These are phyloP conservation scores for Gobio occitaniae DNA, from an alignment of 2,797 vertebrate species.

Conservation along the genomic window DNA sequence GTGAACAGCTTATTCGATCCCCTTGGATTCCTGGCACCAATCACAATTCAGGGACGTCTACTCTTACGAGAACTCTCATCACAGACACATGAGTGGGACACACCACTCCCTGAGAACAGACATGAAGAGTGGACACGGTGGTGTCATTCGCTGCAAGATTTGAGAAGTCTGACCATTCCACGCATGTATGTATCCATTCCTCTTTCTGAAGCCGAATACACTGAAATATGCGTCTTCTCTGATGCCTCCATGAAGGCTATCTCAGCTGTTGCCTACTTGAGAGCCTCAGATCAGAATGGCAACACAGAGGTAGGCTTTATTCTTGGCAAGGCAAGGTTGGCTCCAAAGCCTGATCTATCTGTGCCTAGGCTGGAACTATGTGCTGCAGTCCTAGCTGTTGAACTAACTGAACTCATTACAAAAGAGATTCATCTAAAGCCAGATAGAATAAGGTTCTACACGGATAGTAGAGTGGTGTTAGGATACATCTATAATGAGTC, in stretches of 20 bases:
- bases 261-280: not conserved
- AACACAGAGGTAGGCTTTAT: not conserved
- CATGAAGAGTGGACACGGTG: too few relatives aligned
- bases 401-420: not conserved
- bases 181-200: too few relatives aligned
- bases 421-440: not conserved
- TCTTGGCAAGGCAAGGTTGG: not conserved
- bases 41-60: not conserved
- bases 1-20: too few relatives aligned
- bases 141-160: not conserved
- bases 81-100: too few relatives aligned
- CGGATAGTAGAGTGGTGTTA: conserved; percentile 1
- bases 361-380: not conserved
- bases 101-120: too few relatives aligned
- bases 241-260: conserved; percentile 2
- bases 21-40: not conserved
- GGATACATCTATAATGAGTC: not conserved
- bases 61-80: too few relatives aligned
- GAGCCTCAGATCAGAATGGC: not conserved
- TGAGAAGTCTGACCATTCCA: not conserved
- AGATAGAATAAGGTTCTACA: not conserved
- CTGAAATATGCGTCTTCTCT: conserved; percentile 23
- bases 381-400: not conserved
- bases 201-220: not conserved
- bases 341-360: not conserved